Evolutionary conservation across 2,113 vertebrate genomes (phyloP), one percentile per base, ranked within the genome.

Genomic region (Pluvialis apricaria): DNA sequence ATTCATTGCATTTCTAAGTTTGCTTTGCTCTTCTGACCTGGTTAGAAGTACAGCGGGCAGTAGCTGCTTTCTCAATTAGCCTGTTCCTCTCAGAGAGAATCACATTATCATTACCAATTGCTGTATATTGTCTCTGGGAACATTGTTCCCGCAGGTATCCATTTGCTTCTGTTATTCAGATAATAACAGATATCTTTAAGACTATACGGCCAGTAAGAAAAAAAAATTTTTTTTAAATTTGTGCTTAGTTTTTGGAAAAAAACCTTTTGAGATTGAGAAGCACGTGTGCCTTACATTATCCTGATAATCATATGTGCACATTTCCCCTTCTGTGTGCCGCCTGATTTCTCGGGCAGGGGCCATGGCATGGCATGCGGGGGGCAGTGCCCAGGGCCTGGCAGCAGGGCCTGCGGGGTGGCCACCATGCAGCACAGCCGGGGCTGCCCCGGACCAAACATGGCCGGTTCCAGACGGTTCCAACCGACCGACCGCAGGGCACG

Each of bases 401-500:
- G 12, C 1, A 2, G 10, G 26, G 26, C 3, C 58, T 25, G 45
- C 2, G 10, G 47, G 38, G 52, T 4, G 1, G 58, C 18, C 47
- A 21, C 47, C 21, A 11, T 49, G 47, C 21, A 6, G 47, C 47
- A 22, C 18, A 4, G 45, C 45, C 8, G 45, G 18, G 45, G 18
- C 45, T 45, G 45, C 45, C 45, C 45, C 18, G 16, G 42, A 18
- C 45, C 45, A 19, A 18, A 45, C 7, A 45, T 11, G 21, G 47
- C 47, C 21, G 21, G 20, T 38, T 92, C 34, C 61, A 57, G 14
- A 18, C 0, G 0, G 36, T 10, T 38, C 28, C 40, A 40, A 12
- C 25, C 0, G 0, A 42, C 31, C 25, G 14, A 24, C 20, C 1
- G 1, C 38, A 18, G 38, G 36, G 32, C 62, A 36, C 1, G 0